phyloP scores from a whole-genome alignment of 2,113 vertebrate species.

The Sylvietta virens region DNA sequence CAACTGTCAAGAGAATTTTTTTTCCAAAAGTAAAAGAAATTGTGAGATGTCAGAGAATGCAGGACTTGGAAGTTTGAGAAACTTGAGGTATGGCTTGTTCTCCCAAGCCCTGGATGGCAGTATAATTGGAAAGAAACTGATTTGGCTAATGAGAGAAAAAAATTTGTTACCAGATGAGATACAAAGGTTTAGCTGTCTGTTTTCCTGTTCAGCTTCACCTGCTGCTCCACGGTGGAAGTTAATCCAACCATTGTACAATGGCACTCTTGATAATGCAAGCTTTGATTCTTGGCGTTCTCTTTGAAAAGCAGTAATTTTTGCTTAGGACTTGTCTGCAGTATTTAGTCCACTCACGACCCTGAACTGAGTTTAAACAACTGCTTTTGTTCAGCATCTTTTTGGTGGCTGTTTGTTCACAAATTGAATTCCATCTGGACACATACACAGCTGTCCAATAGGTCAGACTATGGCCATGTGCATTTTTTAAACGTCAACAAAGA shows the following conservation, averaged over 20 bases:
- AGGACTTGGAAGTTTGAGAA: not conserved
- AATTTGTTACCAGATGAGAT: not conserved
- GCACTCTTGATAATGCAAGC: not conserved
- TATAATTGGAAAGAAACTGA: not conserved
- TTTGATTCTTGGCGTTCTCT: not conserved
- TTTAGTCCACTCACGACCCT: not conserved
- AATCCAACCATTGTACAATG: not conserved
- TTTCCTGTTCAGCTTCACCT: not conserved
- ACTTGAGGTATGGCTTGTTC: not conserved
- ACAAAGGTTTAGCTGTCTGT: not conserved
- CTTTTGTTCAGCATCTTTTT: not conserved
- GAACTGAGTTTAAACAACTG: not conserved
- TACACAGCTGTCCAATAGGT: not conserved
- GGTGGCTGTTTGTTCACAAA: not conserved
- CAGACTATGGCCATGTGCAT: not conserved
- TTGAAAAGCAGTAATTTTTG: not conserved
- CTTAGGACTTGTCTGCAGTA: not conserved
- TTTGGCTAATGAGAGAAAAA: fast-evolving
- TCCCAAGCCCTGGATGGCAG: not conserved
- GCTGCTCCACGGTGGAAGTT: not conserved
- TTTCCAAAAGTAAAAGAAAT: not conserved
- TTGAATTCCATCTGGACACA: not conserved
- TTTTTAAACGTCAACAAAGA: not conserved
- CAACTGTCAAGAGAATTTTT: not conserved
- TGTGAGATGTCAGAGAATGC: not conserved